Conservation (phyloP, 2,888 invertebrate genomes). For the Phaedon cochleariae region DNA sequence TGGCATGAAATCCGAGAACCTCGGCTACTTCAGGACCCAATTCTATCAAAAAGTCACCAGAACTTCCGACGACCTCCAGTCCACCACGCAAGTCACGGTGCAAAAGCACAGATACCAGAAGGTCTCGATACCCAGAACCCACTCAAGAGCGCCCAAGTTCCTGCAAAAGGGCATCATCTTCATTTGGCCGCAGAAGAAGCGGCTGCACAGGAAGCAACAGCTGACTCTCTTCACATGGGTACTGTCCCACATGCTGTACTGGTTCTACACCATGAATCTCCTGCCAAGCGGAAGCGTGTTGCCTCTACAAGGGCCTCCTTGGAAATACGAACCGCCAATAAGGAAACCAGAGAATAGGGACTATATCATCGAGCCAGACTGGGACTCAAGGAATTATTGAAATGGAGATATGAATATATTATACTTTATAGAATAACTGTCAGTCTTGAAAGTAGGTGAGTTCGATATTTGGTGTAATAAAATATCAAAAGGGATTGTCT, state of each 20-base stretch:
- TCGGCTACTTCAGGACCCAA: slow-evolving; percentile 43
- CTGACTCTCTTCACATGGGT: slow-evolving; percentile 48
- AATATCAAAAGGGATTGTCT: too few species aligned
- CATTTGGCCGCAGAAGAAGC: slow-evolving; percentile 45
- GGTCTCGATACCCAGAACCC: slow-evolving; percentile 39
- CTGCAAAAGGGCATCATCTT: slow-evolving; percentile 47
- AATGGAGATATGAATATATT: too few species aligned
- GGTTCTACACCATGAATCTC: slow-evolving; percentile 50
- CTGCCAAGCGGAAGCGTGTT: slow-evolving; percentile 54
- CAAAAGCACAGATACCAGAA: slow-evolving; percentile 42
- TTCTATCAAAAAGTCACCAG: slow-evolving; percentile 38
- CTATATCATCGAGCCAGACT: slow-evolving; percentile 59
- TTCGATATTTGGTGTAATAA: too few species aligned
- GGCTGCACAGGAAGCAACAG: slow-evolving; percentile 42
- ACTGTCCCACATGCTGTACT: slow-evolving; percentile 52
- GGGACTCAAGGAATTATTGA: slow-evolving; percentile 49
- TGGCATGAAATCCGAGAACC: slow-evolving; percentile 38
- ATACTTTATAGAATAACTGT: too few species aligned
- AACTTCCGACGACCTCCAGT: slow-evolving; percentile 1
- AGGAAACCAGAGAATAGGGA: slow-evolving; percentile 54
- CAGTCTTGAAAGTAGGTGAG: too few species aligned
- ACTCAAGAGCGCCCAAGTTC: slow-evolving; percentile 35
- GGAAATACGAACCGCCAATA: slow-evolving; percentile 49
- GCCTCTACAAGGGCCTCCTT: slow-evolving; percentile 52
- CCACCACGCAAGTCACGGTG: slow-evolving; percentile 20